These are phyloP conservation scores for Globodera rostochiensis DNA, from an alignment of 1,140 invertebrate genomes.

Conservation along the genomic window DNA sequence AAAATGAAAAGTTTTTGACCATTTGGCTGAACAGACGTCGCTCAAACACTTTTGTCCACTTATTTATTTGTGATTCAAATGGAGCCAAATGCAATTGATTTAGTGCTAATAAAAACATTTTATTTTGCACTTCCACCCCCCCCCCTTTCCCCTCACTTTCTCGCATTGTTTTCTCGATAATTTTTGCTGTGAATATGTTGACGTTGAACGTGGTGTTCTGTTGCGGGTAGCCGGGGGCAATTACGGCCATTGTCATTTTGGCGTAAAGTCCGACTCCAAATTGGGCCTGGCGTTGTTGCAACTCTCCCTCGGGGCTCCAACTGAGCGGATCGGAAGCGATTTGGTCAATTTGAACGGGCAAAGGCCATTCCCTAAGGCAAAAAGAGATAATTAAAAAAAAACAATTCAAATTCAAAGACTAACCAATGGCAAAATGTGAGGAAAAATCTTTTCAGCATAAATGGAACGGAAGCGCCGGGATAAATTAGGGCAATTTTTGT, in stretches of 20 bases:
- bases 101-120: not conserved
- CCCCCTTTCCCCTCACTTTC: not conserved
- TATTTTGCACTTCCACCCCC: no score
- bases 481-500: not conserved
- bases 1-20: not conserved
- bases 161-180: constrained; percentile 13
- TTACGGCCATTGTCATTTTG: constrained; percentile 14
- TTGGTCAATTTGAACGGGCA: not conserved
- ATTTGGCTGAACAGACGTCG: not conserved
- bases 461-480: not conserved
- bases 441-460: not conserved
- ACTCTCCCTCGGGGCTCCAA: not conserved
- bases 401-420: not conserved
- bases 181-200: constrained; percentile 15
- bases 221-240: constrained; percentile 12
- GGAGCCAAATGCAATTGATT: not conserved
- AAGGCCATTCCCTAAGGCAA: not conserved
- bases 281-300: not conserved
- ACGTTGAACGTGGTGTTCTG: constrained; percentile 25
- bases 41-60: not conserved
- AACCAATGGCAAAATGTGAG: not conserved
- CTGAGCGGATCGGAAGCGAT: not conserved
- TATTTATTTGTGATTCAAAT: not conserved
- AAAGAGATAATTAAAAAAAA: not conserved
- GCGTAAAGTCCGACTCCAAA: not conserved